Conservation (phyloP, 2,113 vertebrate genomes). For the Rhabdornis inornatus region DNA sequence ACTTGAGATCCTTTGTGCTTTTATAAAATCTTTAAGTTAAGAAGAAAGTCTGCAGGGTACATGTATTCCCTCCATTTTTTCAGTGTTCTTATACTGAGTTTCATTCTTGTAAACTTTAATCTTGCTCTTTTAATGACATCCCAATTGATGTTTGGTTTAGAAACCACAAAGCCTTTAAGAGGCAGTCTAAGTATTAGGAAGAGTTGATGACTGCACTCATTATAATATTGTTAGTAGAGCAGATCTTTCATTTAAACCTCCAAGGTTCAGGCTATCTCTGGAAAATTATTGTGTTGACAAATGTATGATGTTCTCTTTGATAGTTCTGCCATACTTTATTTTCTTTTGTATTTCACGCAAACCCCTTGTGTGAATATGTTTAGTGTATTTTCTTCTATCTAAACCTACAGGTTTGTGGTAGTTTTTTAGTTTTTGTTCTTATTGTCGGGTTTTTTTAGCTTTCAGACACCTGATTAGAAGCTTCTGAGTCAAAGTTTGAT, state of each 20-base stretch:
- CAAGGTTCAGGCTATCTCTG: neutral
- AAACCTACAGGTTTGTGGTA: neutral
- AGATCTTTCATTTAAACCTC: neutral
- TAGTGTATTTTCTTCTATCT: neutral
- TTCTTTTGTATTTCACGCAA: neutral
- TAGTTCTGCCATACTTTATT: neutral
- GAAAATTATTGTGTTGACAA: neutral
- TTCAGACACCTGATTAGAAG: neutral
- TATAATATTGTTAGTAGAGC: neutral
- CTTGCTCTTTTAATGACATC: neutral
- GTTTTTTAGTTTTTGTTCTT: neutral
- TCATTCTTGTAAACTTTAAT: neutral
- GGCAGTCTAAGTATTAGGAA: neutral
- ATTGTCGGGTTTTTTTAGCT: neutral
- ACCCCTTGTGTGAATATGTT: neutral
- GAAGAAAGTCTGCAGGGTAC: neutral
- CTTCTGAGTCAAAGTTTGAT: neutral
- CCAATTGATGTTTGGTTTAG: neutral
- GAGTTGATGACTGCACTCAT: neutral
- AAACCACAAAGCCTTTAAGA: constrained; percentile 6
- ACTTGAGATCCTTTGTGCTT: neutral
- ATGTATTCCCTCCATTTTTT: neutral
- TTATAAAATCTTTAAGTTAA: neutral
- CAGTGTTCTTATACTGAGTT: neutral
- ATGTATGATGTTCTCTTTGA: neutral